Base-by-base conservation (phyloP, 2,797 vertebrate species). In the Muscicapa striata region DNA sequence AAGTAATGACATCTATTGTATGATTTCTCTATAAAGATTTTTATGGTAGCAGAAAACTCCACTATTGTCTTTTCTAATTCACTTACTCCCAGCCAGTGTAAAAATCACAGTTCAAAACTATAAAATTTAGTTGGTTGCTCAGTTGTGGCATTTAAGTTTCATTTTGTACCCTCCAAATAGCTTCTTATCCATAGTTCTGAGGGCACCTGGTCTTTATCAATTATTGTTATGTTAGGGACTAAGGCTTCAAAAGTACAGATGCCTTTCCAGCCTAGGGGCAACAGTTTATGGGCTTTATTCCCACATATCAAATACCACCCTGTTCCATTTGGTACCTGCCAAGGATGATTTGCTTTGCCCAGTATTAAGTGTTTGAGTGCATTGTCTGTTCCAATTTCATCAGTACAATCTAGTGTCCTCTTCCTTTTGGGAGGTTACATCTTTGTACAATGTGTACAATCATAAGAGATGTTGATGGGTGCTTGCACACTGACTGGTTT, bases 111-210 rank as follows among this genome's bases (percentile, higher is more conserved):
- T 13, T 45, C 4, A 16, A 59, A 61, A 32, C 8, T 11, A 32
- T 40, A 26, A 45, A 29, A 43, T 59, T 27, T 54, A 27, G 18
- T 46, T 36, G 17, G 8, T 68, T 0, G 0, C 54, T 45, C 15
- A 54, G 29, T 20, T 61, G 16, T 9, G 14, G 16, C 40, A 46
- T 34, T 61, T 61, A 54, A 54, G 9, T 9, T 77, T n/a, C 24
- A 29, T 40, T 46, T 76, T 54, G 29, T 61, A 11, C 23, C 2
- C 13, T 16, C 20, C 29, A 54, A 34, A 24, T 34, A 61, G n/a
- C 20, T 46, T 59, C 40, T 85, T 46, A 59, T 40, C 40, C 5
- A 46, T 34, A 40, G 17, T 40, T 16, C 34, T 30, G 24, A 23
- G 22, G 20, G 29, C 20, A 26, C 13, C 8, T 62, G 40, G 20